Evolutionary conservation across 1,140 invertebrate species (phyloP).

Genomic region (Armadillidium nasatum): DNA sequence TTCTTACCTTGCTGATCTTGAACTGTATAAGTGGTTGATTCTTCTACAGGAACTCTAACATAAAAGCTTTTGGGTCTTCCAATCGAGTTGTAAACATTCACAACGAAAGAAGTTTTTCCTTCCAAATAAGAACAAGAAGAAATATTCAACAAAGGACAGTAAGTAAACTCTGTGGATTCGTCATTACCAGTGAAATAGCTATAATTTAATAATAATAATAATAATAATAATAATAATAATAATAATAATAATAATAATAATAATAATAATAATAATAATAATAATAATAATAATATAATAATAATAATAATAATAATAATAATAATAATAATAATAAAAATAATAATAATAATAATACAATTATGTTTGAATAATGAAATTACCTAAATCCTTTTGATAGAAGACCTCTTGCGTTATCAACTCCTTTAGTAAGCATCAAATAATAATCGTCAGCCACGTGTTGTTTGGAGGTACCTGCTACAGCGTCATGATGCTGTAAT

Average conservation of each 20-base stretch:
- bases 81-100: conserved; percentile 77
- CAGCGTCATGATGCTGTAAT: conserved; percentile 61
- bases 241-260: no score
- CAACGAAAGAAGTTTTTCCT: conserved; percentile 57
- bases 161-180: conserved; percentile 40
- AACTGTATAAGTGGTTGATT: no score
- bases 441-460: conserved; percentile 83
- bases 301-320: no score
- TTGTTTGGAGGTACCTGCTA: conserved; percentile 80
- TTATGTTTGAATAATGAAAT: no score
- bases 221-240: conserved; percentile 9
- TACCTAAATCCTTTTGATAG: not conserved
- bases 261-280: no score
- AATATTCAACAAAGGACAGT: conserved; percentile 61
- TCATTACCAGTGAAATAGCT: not conserved
- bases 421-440: conserved; percentile 60
- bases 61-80: no score
- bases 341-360: not conserved
- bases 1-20: no score
- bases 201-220: not conserved
- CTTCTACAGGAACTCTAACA: no score
- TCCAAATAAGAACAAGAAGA: conserved; percentile 59
- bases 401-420: conserved; percentile 49
- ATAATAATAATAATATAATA: no score
- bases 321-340: no score